phyloP scores from a whole-genome alignment of 2,113 vertebrate species.

The Ceuthmochares aereus region DNA sequence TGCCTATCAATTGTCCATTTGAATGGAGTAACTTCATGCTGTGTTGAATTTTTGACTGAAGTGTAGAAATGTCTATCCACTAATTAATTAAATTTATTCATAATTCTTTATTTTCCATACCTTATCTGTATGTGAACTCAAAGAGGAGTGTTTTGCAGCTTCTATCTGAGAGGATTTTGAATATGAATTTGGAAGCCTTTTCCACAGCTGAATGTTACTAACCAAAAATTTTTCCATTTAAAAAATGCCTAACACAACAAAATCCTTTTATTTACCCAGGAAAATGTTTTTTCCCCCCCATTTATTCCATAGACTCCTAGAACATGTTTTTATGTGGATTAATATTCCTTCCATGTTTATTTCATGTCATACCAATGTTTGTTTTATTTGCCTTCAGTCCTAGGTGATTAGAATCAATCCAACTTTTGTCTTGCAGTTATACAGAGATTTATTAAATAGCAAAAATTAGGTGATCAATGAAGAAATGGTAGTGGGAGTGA shows the following conservation, averaged over 20 bases:
- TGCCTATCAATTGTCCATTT: not conserved
- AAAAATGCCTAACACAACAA: not conserved
- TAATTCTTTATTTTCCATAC: not conserved
- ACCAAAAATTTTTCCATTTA: not conserved
- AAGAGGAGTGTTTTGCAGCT: not conserved
- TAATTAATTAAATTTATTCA: not conserved
- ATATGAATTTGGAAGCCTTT: not conserved
- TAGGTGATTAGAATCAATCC: constrained; percentile 15
- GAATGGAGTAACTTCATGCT: not conserved
- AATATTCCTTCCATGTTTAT: not conserved
- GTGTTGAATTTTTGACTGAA: not conserved
- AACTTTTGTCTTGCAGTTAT: not conserved
- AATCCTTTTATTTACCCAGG: not conserved
- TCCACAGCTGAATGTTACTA: not conserved
- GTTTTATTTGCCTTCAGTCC: not conserved
- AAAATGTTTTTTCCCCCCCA: not conserved
- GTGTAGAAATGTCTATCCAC: not conserved
- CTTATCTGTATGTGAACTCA: not conserved
- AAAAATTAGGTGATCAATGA: constrained; percentile 38
- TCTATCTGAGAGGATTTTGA: not conserved
- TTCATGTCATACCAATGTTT: not conserved
- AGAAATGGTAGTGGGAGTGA: constrained; percentile 14
- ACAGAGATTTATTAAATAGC: constrained; percentile 45
- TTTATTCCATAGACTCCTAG: not conserved
- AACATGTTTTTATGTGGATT: not conserved